Evolutionary conservation across 2,888 invertebrate species (phyloP).

Genomic region (Sinentomon sp.): DNA sequence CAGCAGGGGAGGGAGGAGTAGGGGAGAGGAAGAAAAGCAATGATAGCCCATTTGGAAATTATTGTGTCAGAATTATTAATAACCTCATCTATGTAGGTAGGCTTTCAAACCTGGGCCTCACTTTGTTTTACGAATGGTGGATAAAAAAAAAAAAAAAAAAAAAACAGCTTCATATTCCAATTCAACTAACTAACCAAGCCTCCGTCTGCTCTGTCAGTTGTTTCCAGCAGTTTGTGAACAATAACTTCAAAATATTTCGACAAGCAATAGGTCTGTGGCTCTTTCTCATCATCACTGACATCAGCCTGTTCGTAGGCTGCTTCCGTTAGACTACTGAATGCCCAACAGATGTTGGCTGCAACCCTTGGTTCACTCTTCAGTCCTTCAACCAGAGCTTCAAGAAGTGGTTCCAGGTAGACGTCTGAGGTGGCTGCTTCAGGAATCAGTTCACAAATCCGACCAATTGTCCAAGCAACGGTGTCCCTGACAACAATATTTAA

Average conservation of each 20-base stretch:
- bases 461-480: constrained; percentile 94
- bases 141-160: no score
- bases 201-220: constrained; percentile 81
- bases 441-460: constrained; percentile 86
- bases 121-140: no score
- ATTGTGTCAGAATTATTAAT: no score
- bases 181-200: constrained; percentile 26
- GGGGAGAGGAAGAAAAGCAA: no score
- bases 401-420: constrained; percentile 44
- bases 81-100: no score
- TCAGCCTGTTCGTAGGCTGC: constrained; percentile 73
- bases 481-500: constrained; percentile 77
- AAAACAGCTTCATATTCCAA: no score
- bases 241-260: constrained; percentile 83
- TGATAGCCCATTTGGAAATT: no score
- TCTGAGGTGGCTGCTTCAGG: constrained; percentile 81
- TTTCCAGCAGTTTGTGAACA: constrained; percentile 63
- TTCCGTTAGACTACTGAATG: constrained; percentile 84
- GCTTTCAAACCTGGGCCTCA: no score
- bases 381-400: constrained; percentile 56
- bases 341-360: constrained; percentile 98
- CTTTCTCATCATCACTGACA: constrained; percentile 28
- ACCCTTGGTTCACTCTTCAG: constrained; percentile 82
- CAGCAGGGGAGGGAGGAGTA: no score
- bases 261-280: constrained; percentile 72